Evolutionary conservation across 92 coral and sea anemone species (phyloP).

Genomic region (Bergia puertoricense): DNA sequence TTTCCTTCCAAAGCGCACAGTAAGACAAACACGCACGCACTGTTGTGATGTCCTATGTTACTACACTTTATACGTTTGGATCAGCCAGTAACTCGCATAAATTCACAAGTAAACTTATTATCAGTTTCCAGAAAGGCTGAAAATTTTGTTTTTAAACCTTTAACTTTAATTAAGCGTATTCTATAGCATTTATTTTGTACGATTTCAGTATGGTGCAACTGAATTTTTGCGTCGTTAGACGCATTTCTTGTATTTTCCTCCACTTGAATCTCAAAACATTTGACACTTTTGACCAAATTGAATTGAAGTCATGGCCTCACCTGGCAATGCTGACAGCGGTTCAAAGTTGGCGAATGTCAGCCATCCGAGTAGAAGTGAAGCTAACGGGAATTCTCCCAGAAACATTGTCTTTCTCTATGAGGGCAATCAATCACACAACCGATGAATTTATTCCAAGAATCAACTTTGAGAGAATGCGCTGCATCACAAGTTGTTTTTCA

Average conservation of each 20-base stretch:
- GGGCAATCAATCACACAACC: not conserved
- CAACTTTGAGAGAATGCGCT: not conserved
- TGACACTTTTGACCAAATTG: not conserved
- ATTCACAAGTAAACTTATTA: not conserved
- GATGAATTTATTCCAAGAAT: not conserved
- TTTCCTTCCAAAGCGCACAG: not conserved
- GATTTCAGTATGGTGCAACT: not conserved
- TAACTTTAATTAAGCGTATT: not conserved
- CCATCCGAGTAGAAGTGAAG: constrained; percentile 1
- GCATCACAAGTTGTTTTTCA: not conserved
- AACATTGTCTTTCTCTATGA: not conserved
- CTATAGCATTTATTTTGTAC: not conserved
- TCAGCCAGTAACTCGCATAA: not conserved
- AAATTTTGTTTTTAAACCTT: not conserved
- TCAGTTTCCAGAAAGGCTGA: not conserved
- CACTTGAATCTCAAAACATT: not conserved
- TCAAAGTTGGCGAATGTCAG: not conserved
- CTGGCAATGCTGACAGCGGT: not conserved
- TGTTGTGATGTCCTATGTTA: not conserved
- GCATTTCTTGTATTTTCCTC: not conserved
- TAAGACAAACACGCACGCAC: not conserved
- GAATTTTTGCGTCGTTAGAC: not conserved
- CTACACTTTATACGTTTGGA: not conserved
- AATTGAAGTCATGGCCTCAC: not conserved
- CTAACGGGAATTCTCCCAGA: not conserved